These are phyloP conservation scores for Pteropus rufus DNA, from an alignment of 2,797 vertebrate species.

Conservation along the genomic window DNA sequence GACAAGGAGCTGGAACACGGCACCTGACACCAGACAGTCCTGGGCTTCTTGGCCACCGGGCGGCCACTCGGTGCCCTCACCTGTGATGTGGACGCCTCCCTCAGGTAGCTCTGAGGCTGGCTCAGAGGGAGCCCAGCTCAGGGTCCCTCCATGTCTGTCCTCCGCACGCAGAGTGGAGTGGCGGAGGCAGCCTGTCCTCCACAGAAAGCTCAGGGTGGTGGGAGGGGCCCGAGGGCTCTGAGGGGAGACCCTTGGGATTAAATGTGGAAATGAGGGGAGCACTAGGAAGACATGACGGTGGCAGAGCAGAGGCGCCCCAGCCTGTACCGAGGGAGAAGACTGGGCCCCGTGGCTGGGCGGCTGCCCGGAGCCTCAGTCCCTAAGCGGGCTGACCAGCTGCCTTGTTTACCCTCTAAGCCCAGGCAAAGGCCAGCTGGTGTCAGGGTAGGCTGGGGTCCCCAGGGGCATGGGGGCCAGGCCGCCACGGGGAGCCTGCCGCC, in stretches of 20 bases:
- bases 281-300: too few relatives aligned
- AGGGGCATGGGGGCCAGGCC: not conserved
- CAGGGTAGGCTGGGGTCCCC: not conserved
- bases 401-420: not conserved
- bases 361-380: rapidly evolving
- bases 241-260: not conserved
- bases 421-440: not conserved
- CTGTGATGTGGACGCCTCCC: not conserved
- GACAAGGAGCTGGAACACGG: not conserved
- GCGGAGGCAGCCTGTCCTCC: not conserved
- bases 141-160: not conserved
- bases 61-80: too few relatives aligned
- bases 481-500: rapidly evolving
- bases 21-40: too few relatives aligned
- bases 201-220: not conserved
- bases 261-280: not conserved
- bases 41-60: not conserved
- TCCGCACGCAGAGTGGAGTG: not conserved
- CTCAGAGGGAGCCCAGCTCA: not conserved
- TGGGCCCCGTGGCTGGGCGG: not conserved
- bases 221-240: not conserved
- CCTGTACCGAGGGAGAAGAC: not conserved
- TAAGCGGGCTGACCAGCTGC: not conserved
- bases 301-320: not conserved
- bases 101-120: not conserved